phyloP scores from a whole-genome alignment of 2,797 vertebrate species.

The Pangasius djambal region DNA sequence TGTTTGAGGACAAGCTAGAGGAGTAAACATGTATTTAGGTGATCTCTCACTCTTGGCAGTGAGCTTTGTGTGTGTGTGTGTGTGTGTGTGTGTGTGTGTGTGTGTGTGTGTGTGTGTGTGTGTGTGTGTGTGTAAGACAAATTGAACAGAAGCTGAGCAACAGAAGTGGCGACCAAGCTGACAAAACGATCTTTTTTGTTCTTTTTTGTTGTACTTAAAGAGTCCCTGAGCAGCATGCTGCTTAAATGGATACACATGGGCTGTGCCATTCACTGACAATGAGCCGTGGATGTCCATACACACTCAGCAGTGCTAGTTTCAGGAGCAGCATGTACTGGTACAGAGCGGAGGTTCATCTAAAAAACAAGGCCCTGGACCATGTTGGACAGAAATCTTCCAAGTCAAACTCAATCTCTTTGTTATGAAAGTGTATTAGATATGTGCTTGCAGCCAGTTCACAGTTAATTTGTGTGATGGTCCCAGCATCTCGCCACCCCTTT shows the following conservation, averaged over 20 bases:
- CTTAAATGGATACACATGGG: too few species aligned
- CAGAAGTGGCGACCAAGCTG: not conserved
- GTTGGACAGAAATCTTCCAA: not conserved
- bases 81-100: not conserved
- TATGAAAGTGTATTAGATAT: not conserved
- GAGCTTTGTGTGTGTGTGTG: not conserved
- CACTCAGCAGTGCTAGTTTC: not conserved
- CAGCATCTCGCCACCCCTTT: not conserved
- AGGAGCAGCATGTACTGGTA: not conserved
- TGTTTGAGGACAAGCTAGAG: not conserved
- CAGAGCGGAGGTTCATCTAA: not conserved
- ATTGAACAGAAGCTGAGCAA: constrained; percentile 5
- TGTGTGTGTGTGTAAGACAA: not conserved
- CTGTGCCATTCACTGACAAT: not conserved
- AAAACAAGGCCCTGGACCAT: not conserved
- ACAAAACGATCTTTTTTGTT: not conserved
- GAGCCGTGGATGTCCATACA: not conserved
- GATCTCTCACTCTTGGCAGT: not conserved
- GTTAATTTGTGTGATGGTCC: not conserved
- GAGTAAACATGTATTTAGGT: not conserved
- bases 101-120: not conserved
- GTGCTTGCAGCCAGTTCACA: not conserved
- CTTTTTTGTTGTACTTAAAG: not conserved
- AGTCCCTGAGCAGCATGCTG: not conserved
- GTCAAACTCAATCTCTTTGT: not conserved